Conservation (phyloP, 2,888 invertebrate genomes). For the Microlaimidae sp. region DNA sequence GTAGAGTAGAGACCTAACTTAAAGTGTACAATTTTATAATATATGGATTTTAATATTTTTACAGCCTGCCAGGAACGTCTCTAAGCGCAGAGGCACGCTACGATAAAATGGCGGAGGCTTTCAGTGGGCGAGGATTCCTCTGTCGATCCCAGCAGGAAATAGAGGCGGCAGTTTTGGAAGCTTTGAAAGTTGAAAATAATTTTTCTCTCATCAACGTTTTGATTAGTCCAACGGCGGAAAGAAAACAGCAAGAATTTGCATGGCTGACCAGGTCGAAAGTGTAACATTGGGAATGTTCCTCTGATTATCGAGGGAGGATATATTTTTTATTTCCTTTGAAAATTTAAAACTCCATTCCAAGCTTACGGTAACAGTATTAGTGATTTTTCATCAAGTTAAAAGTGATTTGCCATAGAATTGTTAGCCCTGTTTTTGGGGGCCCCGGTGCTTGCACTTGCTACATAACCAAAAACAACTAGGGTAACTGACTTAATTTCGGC, state of each 20-base stretch:
- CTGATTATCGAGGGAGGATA: too few relatives aligned
- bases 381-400: too few relatives aligned
- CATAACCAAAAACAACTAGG: too few relatives aligned
- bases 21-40: slow-evolving; percentile 12
- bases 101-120: slow-evolving; percentile 71
- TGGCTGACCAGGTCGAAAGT: slow-evolving; percentile 77
- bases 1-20: slow-evolving; percentile 19
- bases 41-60: not conserved
- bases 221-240: slow-evolving; percentile 64
- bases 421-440: too few relatives aligned
- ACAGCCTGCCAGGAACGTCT: slow-evolving; percentile 65
- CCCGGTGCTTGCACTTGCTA: too few relatives aligned
- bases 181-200: slow-evolving; percentile 51
- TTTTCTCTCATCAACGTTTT: slow-evolving; percentile 73
- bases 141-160: slow-evolving; percentile 60
- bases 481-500: too few relatives aligned
- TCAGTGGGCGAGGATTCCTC: slow-evolving; percentile 58
- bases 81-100: slow-evolving; percentile 60
- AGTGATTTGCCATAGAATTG: too few relatives aligned
- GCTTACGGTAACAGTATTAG: too few relatives aligned
- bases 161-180: slow-evolving; percentile 50
- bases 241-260: slow-evolving; percentile 70
- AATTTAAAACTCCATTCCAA: too few relatives aligned
- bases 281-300: too few relatives aligned
- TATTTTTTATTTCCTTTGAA: too few relatives aligned